Conservation (phyloP, 2,797 vertebrate species). For the Scyliorhinus canicula region DNA sequence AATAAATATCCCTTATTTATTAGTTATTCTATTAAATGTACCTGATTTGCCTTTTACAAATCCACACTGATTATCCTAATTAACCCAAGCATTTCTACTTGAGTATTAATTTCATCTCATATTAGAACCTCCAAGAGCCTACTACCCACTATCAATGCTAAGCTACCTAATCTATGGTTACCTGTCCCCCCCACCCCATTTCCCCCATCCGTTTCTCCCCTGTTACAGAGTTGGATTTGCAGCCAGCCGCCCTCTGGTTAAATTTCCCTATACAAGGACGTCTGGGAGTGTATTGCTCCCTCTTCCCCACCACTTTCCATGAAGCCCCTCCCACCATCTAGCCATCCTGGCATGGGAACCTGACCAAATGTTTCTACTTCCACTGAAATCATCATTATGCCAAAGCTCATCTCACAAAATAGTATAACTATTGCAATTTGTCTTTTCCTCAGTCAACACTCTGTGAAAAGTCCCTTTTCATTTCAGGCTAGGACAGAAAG, state of each 20-base stretch:
- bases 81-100: not conserved
- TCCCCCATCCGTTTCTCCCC: not conserved
- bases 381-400: not conserved
- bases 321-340: not conserved
- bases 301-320: not conserved
- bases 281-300: not conserved
- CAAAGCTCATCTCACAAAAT: not conserved
- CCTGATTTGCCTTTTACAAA: not conserved
- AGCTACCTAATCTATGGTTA: not conserved
- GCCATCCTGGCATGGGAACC: not conserved
- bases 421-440: not conserved
- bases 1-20: not conserved
- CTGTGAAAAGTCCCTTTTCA: not conserved
- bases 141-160: not conserved
- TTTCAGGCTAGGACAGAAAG: not conserved
- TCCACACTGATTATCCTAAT: not conserved
- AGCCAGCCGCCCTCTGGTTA: not conserved
- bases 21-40: not conserved
- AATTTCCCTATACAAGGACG: not conserved
- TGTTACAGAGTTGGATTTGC: not conserved
- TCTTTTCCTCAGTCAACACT: not conserved
- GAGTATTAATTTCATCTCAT: not conserved
- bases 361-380: not conserved
- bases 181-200: no score
- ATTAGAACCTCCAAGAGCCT: not conserved